Evolutionary conservation across 2,797 vertebrate species (phyloP), one percentile per base, ranked within the genome.

Genomic region (Danionella dracula): DNA sequence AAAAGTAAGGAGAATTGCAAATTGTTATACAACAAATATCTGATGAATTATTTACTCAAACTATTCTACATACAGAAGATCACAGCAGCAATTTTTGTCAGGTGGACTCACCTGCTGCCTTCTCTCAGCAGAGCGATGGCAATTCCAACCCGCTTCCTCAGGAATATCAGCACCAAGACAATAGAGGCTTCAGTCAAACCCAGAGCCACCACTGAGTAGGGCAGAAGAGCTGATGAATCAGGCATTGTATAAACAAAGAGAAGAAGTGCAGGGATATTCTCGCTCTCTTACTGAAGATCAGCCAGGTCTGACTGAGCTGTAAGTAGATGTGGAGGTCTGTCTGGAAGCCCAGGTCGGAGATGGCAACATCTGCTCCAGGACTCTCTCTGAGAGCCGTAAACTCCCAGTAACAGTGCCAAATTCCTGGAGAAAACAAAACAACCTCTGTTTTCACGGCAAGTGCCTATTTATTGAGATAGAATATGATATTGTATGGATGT

Each of bases 251-350:
- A 23, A 11, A 16, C 17, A 9, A 6, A 9, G 1, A 17, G 34
- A 27, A 27, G 6, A 27, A 3, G 23, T n/a, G n/a, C 23, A 3
- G 11, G 10, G 9, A 11, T 2, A 51, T n/a, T 4, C 12, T 2
- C 37, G 19, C n/a, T 45, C 8, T 59, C 93, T 93, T 79, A 95
- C 94, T 87, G 72, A 96, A 84, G 19, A 88, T 51, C 29, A 94
- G 83, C 95, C 95, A 97, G 0, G 93, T 93, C 81, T 97, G 92
- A 54, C 87, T 90, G 81, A 95, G 86, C 19, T 91, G 87, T 21
- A 97, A 86, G 70, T 95, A 94, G 34, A 93, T 75, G 46, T 86
- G 87, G 66, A 95, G 79, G 77, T 93, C 89, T 0, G 86, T 90
- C 80, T 94, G 93, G 65, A 96, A 81, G 17, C 94, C 92, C 0